Percentiles rank a stretch among this genome's conserved stretches.
These are phyloP conservation scores for Sorex araneus DNA, from an alignment of 2,113 vertebrate genomes.

Conservation along the genomic window DNA sequence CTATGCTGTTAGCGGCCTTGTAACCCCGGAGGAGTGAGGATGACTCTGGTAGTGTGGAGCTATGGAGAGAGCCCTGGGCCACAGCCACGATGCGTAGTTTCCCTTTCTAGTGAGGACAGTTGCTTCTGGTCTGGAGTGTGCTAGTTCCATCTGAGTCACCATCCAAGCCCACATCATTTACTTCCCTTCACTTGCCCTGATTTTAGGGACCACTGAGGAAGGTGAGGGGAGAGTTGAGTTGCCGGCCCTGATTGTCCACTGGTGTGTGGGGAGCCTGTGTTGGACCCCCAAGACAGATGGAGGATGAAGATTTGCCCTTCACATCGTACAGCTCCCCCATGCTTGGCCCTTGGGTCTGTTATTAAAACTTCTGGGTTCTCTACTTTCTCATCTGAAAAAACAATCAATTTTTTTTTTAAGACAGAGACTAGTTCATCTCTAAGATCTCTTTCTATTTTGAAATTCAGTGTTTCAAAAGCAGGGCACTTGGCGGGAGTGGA, in stretches of 20 bases:
- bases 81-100: not conserved
- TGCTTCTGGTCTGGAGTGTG: not conserved
- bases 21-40: not conserved
- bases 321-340: fast-evolving
- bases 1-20: not conserved
- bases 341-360: no score
- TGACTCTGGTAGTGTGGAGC: not conserved
- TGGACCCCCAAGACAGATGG: not conserved
- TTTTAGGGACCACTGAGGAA: not conserved
- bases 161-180: not conserved
- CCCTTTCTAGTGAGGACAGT: not conserved
- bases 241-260: fast-evolving
- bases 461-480: not conserved
- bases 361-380: not conserved
- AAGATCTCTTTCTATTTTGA: not conserved
- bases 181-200: not conserved
- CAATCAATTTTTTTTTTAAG: not conserved
- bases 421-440: not conserved
- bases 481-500: not conserved
- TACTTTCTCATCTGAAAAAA: constrained; percentile 20
- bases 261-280: not conserved
- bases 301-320: not conserved
- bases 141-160: not conserved
- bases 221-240: not conserved
- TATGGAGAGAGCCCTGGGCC: not conserved